Evolutionary conservation across 2,888 invertebrate species (phyloP), one percentile per base, ranked within the genome.

Genomic region (Oeneis ivallda): DNA sequence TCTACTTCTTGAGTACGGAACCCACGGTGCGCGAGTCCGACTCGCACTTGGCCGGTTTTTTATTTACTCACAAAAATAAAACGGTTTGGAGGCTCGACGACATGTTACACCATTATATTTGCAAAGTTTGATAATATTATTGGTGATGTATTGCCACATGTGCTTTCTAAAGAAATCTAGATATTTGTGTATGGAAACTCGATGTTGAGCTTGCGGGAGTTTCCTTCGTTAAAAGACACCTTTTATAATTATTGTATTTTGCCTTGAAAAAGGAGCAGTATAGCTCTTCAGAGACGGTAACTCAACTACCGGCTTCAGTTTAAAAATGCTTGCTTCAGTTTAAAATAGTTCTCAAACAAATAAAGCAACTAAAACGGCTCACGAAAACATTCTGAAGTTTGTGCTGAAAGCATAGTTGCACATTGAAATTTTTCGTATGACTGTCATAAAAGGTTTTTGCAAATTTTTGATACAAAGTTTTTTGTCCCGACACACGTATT

Each of bases 311-410:
- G 34, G 34, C 59, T 50, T 15, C 32, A 47, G 60, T 19, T 52
- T 59, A 41, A 58, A 26, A 66, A 70, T 62, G 59, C 70, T 68
- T 67, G 62, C 58, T n/a, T n/a, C n/a, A n/a, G n/a, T n/a, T n/a
- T n/a, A n/a, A 65, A 70, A 71, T 68, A 72, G 61, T 66, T 69
- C 65, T 37, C 52, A 47, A 70, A 69, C 67, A 64, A 66, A 37
- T 67, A 61, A n/a, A 58, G 15, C 58, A 58, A 67, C 56, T 70
- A 70, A 70, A 69, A 66, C 45, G 39, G 43, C 45, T 54, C 19
- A 57, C 64, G 41, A 66, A 69, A 68, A 68, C 65, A 69, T 63
- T 66, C 64, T 47, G 53, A 69, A 69, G 61, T 62, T 66, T 47
- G 47, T 17, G 17, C 54, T 65, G 58, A 61, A 72, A 71, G 71